A percentile compares a stretch with the other conserved stretches of the same genome.
Evolutionary conservation across 2,888 invertebrate genomes (phyloP).

Genomic region (Drosophila demipolita): DNA sequence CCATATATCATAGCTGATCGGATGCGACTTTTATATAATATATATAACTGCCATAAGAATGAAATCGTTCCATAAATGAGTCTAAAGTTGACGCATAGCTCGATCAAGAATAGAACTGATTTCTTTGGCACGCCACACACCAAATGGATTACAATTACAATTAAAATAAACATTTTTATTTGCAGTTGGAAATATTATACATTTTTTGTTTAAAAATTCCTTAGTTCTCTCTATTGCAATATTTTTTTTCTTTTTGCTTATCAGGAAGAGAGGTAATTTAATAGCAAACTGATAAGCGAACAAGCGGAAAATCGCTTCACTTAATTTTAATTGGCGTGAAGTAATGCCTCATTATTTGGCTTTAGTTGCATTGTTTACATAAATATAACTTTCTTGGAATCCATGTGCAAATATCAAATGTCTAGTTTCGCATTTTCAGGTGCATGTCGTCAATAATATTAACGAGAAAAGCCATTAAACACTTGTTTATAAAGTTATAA

Average conservation of each 20-base stretch:
- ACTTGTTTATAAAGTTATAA: slow-evolving; percentile 52
- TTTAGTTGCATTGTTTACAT: slow-evolving; percentile 18
- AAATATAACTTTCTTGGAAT: slow-evolving; percentile 33
- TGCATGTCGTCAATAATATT: slow-evolving; percentile 35
- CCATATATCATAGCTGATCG: neutral
- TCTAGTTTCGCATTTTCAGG: slow-evolving; percentile 62
- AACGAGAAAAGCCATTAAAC: neutral
- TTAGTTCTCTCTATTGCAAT: neutral
- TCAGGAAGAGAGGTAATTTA: slow-evolving; percentile 26
- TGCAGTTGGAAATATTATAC: neutral
- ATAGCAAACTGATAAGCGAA: slow-evolving; percentile 49
- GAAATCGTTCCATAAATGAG: neutral
- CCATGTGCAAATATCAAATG: slow-evolving; percentile 68
- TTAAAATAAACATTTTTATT: neutral
- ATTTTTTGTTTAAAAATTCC: neutral
- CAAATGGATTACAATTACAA: neutral
- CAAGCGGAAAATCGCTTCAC: slow-evolving; percentile 18
- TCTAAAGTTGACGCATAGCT: neutral
- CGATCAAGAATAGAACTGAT: neutral
- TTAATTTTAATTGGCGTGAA: slow-evolving; percentile 38
- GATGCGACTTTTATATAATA: neutral
- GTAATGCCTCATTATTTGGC: slow-evolving; percentile 39
- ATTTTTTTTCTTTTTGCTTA: neutral
- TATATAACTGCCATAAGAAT: neutral
- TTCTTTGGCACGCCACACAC: neutral